Conservation (phyloP, 1,140 invertebrate species). For the Phortica variegata region DNA sequence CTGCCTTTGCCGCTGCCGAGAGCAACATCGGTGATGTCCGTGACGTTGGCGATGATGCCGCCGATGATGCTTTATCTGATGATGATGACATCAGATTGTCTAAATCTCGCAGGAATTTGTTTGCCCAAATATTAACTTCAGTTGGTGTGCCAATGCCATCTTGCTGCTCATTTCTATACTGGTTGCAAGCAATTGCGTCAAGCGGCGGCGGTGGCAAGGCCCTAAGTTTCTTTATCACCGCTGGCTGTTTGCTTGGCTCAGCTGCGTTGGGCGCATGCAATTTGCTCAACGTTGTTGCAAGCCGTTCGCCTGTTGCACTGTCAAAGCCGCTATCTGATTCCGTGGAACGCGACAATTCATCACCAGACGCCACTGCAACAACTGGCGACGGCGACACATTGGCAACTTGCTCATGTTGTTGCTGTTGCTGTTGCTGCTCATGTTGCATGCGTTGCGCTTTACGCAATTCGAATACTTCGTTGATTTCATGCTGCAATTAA, state of each 20-base stretch:
- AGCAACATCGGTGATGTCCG: constrained; percentile 43
- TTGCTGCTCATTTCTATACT: not conserved
- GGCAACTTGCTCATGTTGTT: constrained; percentile 23
- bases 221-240: constrained; percentile 46
- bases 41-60: constrained; percentile 35
- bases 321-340: constrained; percentile 54
- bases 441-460: constrained; percentile 42
- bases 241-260: constrained; percentile 7
- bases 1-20: constrained; percentile 44
- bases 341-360: constrained; percentile 53
- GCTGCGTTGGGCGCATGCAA: constrained; percentile 1
- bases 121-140: constrained; percentile 55
- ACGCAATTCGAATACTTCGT: constrained; percentile 52
- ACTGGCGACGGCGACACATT: constrained; percentile 1
- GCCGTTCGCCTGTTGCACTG: constrained; percentile 28
- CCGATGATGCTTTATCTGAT: constrained; percentile 29
- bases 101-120: constrained; percentile 54
- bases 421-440: constrained; percentile 27
- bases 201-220: constrained; percentile 41
- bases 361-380: constrained; percentile 21
- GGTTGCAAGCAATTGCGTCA: constrained; percentile 5
- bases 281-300: constrained; percentile 24
- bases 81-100: constrained; percentile 50
- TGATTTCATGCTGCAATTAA: constrained; percentile 55
- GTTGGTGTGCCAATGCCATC: constrained; percentile 16